Conservation (phyloP, 2,888 invertebrate genomes). For the Aphrophora alni region DNA sequence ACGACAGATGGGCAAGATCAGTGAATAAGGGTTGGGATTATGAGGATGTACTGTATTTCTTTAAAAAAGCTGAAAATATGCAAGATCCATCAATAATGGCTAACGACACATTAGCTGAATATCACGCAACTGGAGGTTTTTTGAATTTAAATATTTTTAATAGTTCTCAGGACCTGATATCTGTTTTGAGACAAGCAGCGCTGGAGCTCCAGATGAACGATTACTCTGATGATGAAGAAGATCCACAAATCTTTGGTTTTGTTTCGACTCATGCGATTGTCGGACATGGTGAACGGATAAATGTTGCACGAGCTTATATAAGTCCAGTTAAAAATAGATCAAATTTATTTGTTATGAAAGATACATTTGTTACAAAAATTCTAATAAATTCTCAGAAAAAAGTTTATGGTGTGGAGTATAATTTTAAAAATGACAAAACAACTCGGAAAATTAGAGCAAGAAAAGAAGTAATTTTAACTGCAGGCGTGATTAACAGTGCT, state of each 20-base stretch:
- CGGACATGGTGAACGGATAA: conserved; percentile 40
- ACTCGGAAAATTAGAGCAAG: conserved; percentile 60
- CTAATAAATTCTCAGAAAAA: conserved; percentile 61
- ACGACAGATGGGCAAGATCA: conserved; percentile 48
- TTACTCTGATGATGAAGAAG: conserved; percentile 43
- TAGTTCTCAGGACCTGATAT: background rate
- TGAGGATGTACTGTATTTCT: conserved; percentile 53
- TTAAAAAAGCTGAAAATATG: conserved; percentile 55
- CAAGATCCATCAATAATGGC: conserved; percentile 37
- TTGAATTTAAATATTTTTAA: conserved; percentile 22
- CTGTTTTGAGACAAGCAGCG: background rate
- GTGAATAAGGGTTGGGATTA: conserved; percentile 51
- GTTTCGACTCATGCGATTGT: conserved; percentile 41
- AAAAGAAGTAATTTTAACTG: conserved; percentile 75
- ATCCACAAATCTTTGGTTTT: conserved; percentile 37
- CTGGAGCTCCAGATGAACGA: conserved; percentile 44
- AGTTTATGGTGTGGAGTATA: conserved; percentile 65
- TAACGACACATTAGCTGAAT: conserved; percentile 39
- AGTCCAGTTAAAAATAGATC: conserved; percentile 45
- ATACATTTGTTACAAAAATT: conserved; percentile 63
- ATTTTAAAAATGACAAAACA: conserved; percentile 57
- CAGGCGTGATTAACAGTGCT: conserved; percentile 79
- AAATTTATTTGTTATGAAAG: conserved; percentile 66
- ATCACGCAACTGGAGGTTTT: conserved; percentile 49
- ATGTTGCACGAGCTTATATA: conserved; percentile 46